Evolutionary conservation across 2,888 invertebrate genomes (phyloP).

Genomic region (Lasioglossum pauxillum): DNA sequence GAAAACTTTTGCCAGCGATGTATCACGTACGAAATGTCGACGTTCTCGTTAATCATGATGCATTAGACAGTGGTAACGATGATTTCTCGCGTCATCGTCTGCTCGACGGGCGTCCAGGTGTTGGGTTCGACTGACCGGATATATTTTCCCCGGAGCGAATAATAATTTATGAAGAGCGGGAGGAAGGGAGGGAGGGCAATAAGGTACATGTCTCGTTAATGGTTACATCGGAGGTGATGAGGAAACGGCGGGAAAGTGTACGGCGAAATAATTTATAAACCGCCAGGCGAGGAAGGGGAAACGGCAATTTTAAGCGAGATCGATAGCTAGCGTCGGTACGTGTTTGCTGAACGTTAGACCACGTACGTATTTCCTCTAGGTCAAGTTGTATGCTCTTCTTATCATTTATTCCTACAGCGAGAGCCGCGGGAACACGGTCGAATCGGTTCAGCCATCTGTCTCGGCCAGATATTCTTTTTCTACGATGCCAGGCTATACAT

Average conservation of each 20-base stretch:
- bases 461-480: neutral
- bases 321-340: conserved; percentile 63
- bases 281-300: conserved; percentile 9
- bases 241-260: conserved; percentile 15
- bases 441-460: conserved; percentile 45
- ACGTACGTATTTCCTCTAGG: conserved; percentile 56
- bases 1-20: conserved; percentile 69
- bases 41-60: conserved; percentile 68
- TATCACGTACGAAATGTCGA: conserved; percentile 64
- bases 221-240: neutral
- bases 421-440: conserved; percentile 40
- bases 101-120: conserved; percentile 8
- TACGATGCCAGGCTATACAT: neutral
- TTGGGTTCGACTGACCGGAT: neutral
- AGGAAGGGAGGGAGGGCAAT: neutral
- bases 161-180: neutral
- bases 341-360: conserved; percentile 61
- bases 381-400: conserved; percentile 46
- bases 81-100: conserved; percentile 33
- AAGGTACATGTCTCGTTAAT: neutral
- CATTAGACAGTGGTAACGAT: conserved; percentile 61
- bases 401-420: conserved; percentile 60
- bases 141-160: neutral
- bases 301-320: conserved; percentile 53
- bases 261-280: conserved; percentile 49